Percentiles rank a stretch among this genome's conserved stretches.
Conservation (phyloP, 2,113 vertebrate species). For the Ellobius talpinus region DNA sequence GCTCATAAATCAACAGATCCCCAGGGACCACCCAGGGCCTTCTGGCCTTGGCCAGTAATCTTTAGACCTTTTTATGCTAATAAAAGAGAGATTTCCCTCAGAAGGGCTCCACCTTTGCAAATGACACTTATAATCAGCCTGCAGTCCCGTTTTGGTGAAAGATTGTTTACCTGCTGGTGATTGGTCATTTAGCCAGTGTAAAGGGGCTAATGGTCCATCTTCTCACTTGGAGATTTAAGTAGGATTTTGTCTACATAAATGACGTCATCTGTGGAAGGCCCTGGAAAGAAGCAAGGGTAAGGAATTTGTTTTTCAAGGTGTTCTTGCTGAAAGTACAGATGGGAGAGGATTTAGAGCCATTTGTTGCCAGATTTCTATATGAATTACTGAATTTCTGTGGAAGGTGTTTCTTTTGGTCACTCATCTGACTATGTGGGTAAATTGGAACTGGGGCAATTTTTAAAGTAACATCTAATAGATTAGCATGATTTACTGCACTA, state of each 20-base stretch:
- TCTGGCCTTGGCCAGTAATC: constrained; percentile 57
- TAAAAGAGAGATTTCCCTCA: constrained; percentile 81
- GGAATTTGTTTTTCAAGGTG: constrained; percentile 62
- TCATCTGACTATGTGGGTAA: not conserved
- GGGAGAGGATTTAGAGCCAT: constrained; percentile 43
- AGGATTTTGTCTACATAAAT: constrained; percentile 77
- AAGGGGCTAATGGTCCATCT: constrained; percentile 77
- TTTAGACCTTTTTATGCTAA: constrained; percentile 80
- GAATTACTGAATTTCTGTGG: constrained; percentile 47
- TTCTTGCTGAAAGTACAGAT: constrained; percentile 45
- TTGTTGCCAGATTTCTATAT: not conserved
- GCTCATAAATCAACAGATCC: constrained; percentile 73
- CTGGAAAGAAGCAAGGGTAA: constrained; percentile 73
- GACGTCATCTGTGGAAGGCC: constrained; percentile 71
- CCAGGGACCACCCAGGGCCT: constrained; percentile 31
- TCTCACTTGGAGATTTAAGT: constrained; percentile 77
- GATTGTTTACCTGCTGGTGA: constrained; percentile 84
- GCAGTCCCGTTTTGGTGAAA: constrained; percentile 49
- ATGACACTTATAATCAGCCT: constrained; percentile 73
- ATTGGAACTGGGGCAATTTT: not conserved
- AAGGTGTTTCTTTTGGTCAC: constrained; percentile 24
- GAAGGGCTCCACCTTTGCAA: constrained; percentile 77
- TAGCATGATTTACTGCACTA: not conserved
- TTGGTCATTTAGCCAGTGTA: constrained; percentile 79
- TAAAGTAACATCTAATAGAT: constrained; percentile 47